Evolutionary conservation across 2,888 invertebrate species (phyloP), one percentile per base, ranked within the genome.

Genomic region (Spilosoma lubricipeda): DNA sequence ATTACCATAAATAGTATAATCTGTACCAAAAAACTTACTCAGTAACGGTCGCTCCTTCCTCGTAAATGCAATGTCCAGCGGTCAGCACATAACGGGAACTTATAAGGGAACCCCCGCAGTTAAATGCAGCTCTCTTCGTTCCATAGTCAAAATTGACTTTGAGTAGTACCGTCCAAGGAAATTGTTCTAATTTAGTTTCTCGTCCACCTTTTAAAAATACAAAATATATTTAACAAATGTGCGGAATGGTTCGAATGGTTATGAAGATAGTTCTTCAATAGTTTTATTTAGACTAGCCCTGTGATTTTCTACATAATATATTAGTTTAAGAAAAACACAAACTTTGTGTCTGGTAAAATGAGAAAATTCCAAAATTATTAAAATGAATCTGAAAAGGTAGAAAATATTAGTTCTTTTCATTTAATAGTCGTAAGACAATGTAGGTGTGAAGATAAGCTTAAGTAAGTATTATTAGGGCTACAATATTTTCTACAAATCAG

Each of bases 101-200:
- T 77, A 95, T 90, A 20, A 95, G 85, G 2, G 94, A 92, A 0
- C 95, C 95, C 1, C 95, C 95, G 71, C 95, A 95, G 77, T 90
- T 91, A 79, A 92, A 94, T 0, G 90, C 77, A 0, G 84, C 77
- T 33, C 82, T 81, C 48, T 80, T 89, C 33, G 81, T 75, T 0
- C 89, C 91, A 64, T 90, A 90, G 48, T 87, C 85, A 77, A 94
- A 95, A 3, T 89, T 90, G 3, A 91, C 85, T 75, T 88, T 87
- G 66, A 95, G 77, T 1, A 93, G 89, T 2, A 87, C 94, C 1
- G 94, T 94, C 95, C 95, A 95, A 0, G 95, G 95, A 68, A 90
- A 95, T 77, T 95, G 91, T 30, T 92, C 88, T 2, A 95, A 78
- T 36, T 93, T 92, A 3, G 95, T 94, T 75, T 90, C 92, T 75